A percentile compares a stretch with the other conserved stretches of the same genome.
phyloP scores from a whole-genome alignment of 2,797 vertebrate species.

The Pseudomugil tenellus region DNA sequence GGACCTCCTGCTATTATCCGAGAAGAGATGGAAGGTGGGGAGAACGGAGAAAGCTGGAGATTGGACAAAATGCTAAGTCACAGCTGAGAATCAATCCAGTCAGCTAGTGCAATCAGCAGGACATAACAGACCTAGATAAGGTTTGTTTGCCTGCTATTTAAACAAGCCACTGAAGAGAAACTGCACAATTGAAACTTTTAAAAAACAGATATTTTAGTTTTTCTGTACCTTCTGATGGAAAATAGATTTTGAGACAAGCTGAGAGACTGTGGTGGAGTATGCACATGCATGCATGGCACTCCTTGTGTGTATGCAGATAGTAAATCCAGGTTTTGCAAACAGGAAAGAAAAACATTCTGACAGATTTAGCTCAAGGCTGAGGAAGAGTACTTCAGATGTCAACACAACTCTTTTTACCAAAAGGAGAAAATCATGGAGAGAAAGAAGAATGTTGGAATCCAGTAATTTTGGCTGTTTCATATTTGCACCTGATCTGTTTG shows the following conservation, averaged over 20 bases:
- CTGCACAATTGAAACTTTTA: conserved; percentile 14
- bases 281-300: conserved; percentile 2
- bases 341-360: conserved; percentile 71
- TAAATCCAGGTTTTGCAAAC: conserved; percentile 37
- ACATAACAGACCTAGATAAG: conserved; percentile 49
- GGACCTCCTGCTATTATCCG: conserved; percentile 60
- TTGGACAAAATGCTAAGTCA: conserved; percentile 50
- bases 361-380: conserved; percentile 78
- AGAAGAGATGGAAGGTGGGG: conserved; percentile 19
- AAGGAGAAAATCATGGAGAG: conserved; percentile 37
- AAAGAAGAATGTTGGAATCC: conserved; percentile 13
- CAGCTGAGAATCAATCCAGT: conserved; percentile 58
- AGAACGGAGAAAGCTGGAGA: conserved; percentile 26
- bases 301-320: conserved; percentile 30
- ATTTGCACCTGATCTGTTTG: background rate
- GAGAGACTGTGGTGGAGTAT: background rate
- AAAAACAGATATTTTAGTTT: conserved; percentile 24
- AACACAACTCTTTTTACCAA: conserved; percentile 56
- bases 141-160: conserved; percentile 52
- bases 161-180: conserved; percentile 39
- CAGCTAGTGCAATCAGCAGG: conserved; percentile 44
- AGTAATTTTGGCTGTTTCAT: background rate
- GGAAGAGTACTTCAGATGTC: conserved; percentile 70
- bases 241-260: conserved; percentile 35
- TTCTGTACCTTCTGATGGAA: conserved; percentile 26